Conservation (phyloP, 1,140 invertebrate species). For the silkworm (Bombyx mori) region DNA sequence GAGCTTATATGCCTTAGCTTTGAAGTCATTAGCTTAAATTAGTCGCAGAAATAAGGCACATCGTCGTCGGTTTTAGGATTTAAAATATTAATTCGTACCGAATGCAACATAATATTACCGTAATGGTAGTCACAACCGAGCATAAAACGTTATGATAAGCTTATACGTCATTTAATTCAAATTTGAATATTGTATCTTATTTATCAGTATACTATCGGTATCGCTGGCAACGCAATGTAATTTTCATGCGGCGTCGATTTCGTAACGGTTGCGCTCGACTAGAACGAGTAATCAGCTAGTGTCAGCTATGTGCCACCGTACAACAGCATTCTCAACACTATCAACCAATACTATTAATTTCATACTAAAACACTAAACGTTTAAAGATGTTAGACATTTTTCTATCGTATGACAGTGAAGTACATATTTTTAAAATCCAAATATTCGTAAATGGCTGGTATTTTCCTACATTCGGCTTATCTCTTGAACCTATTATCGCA, state of each 20-base stretch:
- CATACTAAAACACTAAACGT: neutral
- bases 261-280: slow-evolving; percentile 66
- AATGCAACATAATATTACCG: too few relatives aligned
- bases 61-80: too few relatives aligned
- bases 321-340: slow-evolving; percentile 31
- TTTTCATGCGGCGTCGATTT: slow-evolving; percentile 67
- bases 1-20: too few relatives aligned
- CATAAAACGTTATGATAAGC: too few relatives aligned
- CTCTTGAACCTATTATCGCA: slow-evolving; percentile 55
- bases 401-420: too few relatives aligned
- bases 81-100: too few relatives aligned
- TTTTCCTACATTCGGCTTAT: slow-evolving; percentile 65
- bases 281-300: slow-evolving; percentile 59
- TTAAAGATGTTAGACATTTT: neutral
- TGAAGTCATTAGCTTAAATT: too few relatives aligned
- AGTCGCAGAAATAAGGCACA: too few relatives aligned
- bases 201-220: slow-evolving; percentile 18
- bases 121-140: too few relatives aligned
- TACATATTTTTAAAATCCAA: neutral
- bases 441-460: slow-evolving; percentile 20
- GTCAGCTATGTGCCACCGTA: slow-evolving; percentile 31
- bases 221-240: slow-evolving; percentile 36
- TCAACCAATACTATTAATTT: neutral
- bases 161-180: too few relatives aligned
- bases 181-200: too few relatives aligned